A percentile compares a stretch with the other conserved stretches of the same genome.
Evolutionary conservation across 2,888 invertebrate species (phyloP).

Genomic region (Sesia bembeciformis): DNA sequence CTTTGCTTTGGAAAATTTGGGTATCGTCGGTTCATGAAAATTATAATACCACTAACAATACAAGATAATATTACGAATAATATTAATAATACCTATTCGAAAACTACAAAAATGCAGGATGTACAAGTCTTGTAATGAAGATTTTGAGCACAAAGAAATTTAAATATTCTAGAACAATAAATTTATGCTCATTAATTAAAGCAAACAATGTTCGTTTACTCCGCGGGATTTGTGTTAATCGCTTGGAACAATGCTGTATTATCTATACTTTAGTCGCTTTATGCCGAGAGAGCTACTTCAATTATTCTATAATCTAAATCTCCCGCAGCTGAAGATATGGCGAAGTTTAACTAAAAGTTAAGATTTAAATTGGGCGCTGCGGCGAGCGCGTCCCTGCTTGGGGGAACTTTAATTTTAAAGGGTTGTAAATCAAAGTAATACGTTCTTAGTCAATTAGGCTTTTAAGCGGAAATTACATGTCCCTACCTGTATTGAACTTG

Average conservation of each 20-base stretch:
- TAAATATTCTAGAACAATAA: too few species aligned
- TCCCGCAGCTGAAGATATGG: slow-evolving; percentile 34
- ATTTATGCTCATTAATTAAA: too few species aligned
- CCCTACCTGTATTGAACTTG: background rate
- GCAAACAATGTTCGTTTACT: background rate
- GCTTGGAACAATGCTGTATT: background rate
- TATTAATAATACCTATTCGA: too few species aligned
- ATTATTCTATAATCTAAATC: slow-evolving; percentile 48
- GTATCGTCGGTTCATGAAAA: too few species aligned
- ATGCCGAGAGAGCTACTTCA: slow-evolving; percentile 25
- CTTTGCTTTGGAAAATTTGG: too few species aligned
- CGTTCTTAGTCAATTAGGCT: slow-evolving; percentile 50
- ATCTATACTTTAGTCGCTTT: background rate
- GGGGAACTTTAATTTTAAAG: slow-evolving; percentile 51
- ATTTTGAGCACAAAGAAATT: too few species aligned
- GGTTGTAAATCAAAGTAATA: slow-evolving; percentile 61
- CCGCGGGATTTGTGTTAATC: background rate
- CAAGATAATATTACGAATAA: too few species aligned
- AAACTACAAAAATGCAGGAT: too few species aligned
- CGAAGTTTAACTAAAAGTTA: slow-evolving; percentile 56
- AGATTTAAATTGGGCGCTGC: slow-evolving; percentile 54
- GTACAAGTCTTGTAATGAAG: too few species aligned
- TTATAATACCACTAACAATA: too few species aligned
- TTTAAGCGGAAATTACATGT: background rate
- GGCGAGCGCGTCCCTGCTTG: slow-evolving; percentile 25